These are phyloP conservation scores for Rhabdomys pumilio DNA, from an alignment of 2,797 vertebrate genomes.

Conservation along the genomic window DNA sequence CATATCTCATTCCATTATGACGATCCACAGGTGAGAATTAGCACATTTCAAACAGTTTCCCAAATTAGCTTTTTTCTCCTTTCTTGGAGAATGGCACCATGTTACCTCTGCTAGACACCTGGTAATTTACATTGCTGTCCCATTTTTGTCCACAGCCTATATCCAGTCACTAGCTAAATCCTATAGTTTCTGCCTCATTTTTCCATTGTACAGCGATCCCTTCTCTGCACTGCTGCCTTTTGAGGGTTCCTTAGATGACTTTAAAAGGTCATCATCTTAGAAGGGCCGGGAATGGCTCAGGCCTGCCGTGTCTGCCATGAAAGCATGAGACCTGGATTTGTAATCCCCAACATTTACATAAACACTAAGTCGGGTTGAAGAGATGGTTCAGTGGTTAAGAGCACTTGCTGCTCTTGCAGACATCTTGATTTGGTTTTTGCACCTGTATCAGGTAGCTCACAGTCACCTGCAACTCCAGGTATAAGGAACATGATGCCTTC, in stretches of 20 bases:
- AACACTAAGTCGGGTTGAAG: neutral
- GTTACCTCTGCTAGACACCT: neutral
- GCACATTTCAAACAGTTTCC: neutral
- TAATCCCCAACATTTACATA: neutral
- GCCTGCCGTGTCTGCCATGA: neutral
- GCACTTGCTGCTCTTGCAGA: neutral
- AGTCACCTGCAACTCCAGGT: neutral
- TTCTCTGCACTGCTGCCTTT: neutral
- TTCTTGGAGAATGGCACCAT: neutral
- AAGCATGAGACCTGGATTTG: neutral
- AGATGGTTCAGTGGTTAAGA: neutral
- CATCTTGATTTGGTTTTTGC: neutral
- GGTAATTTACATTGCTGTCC: neutral
- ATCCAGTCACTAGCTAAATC: neutral
- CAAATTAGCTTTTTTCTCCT: neutral
- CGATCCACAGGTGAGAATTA: neutral
- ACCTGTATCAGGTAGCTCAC: neutral
- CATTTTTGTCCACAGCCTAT: neutral
- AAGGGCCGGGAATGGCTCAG: neutral
- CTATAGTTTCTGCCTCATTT: neutral
- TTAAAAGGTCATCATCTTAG: neutral
- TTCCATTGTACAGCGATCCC: neutral
- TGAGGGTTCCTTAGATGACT: neutral
- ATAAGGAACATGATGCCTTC: neutral
- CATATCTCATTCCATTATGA: neutral